Evolutionary conservation across 2,797 vertebrate species (phyloP), one percentile per base, ranked within the genome.

Genomic region (Merluccius polli): DNA sequence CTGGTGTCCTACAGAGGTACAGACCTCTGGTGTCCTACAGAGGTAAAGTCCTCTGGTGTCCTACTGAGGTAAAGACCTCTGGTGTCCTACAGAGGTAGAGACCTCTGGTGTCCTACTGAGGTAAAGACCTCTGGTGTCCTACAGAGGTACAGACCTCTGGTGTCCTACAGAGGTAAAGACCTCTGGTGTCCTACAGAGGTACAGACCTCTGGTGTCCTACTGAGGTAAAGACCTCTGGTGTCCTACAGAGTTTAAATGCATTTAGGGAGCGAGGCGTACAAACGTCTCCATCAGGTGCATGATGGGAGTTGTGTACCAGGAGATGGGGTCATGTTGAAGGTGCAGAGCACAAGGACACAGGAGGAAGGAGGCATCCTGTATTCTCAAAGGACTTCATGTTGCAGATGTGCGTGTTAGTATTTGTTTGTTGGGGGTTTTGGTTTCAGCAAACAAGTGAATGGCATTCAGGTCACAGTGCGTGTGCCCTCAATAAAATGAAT

Each of bases 391-490:
- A 44, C 41, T 44, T 13, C 41, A 16, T 44, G 4, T 10, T 38
- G 36, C 36, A 44, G 13, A 44, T 44, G 16, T 4, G 41, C 2
- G 12, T 38, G 36, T 38, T 38, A 38, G 36, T 38, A 10, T 38
- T 38, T 38, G 36, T 44, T 16, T 44, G 44, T 21, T 52, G 1
- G 44, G 4, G 1, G 36, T 36, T 41, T 52, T 52, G 44, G 44
- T 52, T 52, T 52, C 44, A 44, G 12, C 41, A 44, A 16, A 44
- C 36, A 15, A 44, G 44, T 21, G 13, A 18, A 4, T 63, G 67
- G 35, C 32, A 59, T 74, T 78, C 77, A n/a, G 24, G 33, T 78
- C 73, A 72, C 48, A 52, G 38, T 41, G 52, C 59, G 67, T 73
- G 48, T 27, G 36, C 75, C 44, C 74, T 72, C 75, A 73, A 31